Conservation (phyloP, 2,113 vertebrate genomes). For the Solenodon paradoxus region DNA sequence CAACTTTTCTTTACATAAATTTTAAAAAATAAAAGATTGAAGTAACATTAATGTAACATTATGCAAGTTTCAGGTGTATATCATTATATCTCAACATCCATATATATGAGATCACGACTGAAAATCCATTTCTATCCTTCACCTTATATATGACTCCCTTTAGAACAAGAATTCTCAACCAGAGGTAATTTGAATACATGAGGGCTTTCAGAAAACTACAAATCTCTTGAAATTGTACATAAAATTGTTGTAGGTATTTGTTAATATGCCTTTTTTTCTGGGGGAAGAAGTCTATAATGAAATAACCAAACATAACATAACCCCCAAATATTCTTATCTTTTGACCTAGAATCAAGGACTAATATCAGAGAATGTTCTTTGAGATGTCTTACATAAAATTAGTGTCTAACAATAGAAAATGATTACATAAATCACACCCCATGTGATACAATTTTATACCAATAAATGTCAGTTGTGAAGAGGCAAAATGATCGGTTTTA, state of each 20-base stretch:
- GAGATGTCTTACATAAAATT: not conserved
- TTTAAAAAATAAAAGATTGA: too few relatives aligned
- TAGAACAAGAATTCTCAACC: not conserved
- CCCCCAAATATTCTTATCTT: not conserved
- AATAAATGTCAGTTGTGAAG: not conserved
- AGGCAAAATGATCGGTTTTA: not conserved
- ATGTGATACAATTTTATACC: not conserved
- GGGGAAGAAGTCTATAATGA: not conserved
- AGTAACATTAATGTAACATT: too few relatives aligned
- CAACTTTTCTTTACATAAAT: too few relatives aligned
- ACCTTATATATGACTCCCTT: too few relatives aligned
- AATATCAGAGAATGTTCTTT: not conserved
- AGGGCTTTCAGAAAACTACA: not conserved
- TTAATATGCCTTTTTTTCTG: not conserved
- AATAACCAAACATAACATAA: not conserved
- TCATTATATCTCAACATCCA: too few relatives aligned
- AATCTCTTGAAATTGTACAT: not conserved
- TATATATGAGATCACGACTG: too few relatives aligned
- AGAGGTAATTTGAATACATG: not conserved
- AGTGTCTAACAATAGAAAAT: not conserved
- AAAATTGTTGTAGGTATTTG: not conserved
- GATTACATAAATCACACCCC: not conserved
- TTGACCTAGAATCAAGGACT: not conserved
- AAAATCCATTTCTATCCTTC: too few relatives aligned
- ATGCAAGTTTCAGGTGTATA: too few relatives aligned